A percentile compares a stretch with the other conserved stretches of the same genome.
These are phyloP conservation scores for Sinotaia quadrata DNA, from an alignment of 2,888 invertebrate species.

Conservation along the genomic window DNA sequence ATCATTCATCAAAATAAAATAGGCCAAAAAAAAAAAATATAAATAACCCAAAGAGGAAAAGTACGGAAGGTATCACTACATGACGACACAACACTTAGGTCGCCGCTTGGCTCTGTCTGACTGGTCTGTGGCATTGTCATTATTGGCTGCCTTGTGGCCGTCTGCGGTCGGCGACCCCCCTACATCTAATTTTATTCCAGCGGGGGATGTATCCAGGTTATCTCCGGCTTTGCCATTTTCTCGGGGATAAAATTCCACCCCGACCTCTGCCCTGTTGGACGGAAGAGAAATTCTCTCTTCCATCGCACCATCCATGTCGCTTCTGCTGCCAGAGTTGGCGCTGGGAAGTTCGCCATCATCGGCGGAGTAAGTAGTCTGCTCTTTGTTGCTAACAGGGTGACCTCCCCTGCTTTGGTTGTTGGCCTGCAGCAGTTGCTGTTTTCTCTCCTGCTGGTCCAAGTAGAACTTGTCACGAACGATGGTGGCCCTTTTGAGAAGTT, in stretches of 20 bases:
- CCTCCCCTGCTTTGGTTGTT: no score
- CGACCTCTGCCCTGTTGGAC: slow-evolving; percentile 20
- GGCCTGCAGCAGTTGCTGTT: slow-evolving; percentile 14
- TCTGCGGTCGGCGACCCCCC: background rate
- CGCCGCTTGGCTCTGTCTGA: slow-evolving; percentile 24
- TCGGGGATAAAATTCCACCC: slow-evolving; percentile 23
- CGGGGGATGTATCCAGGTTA: slow-evolving; percentile 19
- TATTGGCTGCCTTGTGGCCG: background rate
- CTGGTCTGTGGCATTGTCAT: background rate
- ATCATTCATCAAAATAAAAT: no score
- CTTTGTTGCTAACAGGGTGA: background rate
- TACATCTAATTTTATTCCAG: slow-evolving; percentile 4
- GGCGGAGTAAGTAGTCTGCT: background rate
- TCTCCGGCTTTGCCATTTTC: slow-evolving; percentile 36
- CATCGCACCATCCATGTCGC: slow-evolving; percentile 2
- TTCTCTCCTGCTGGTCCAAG: slow-evolving; percentile 56
- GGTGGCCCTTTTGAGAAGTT: slow-evolving; percentile 84
- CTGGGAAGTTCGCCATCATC: slow-evolving; percentile 4
- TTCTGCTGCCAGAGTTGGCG: background rate
- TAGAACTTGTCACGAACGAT: slow-evolving; percentile 67
- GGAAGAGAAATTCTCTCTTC: slow-evolving; percentile 43
- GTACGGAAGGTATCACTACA: no score
- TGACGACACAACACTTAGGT: slow-evolving; percentile 22
- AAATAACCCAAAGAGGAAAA: no score
- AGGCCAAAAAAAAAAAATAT: no score